phyloP scores from a whole-genome alignment of 1,140 invertebrate genomes.

The Drosophila carrolli region DNA sequence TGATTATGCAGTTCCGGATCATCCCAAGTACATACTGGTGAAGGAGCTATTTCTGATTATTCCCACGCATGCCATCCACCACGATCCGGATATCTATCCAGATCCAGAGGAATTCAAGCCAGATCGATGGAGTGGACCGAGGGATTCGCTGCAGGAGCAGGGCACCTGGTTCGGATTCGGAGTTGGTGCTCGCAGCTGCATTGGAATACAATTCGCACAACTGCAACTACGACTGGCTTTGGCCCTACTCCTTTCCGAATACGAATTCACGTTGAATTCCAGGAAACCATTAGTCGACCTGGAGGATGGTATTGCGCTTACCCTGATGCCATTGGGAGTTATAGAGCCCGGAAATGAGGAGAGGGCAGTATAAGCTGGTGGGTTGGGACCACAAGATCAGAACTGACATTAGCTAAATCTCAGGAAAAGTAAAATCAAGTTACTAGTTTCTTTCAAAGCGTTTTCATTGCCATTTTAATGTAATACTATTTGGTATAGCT shows the following conservation, averaged over 20 bases:
- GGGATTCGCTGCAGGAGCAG: conserved; percentile 83
- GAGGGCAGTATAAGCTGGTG: conserved; percentile 39
- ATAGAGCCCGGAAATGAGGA: conserved; percentile 68
- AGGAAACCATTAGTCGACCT: conserved; percentile 61
- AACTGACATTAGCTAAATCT: conserved; percentile 6
- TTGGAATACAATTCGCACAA: conserved; percentile 88
- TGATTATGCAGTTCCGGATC: conserved; percentile 84
- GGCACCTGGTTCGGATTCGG: conserved; percentile 88
- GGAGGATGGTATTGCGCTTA: conserved; percentile 71
- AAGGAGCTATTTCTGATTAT: conserved; percentile 79
- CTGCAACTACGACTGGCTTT: conserved; percentile 87
- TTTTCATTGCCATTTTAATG: too few relatives aligned
- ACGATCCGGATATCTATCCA: conserved; percentile 85
- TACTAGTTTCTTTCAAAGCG: neutral
- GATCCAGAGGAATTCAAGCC: conserved; percentile 89
- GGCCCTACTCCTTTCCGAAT: conserved; percentile 77
- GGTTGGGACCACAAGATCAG: neutral
- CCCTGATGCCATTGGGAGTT: conserved; percentile 63
- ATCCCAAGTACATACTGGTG: conserved; percentile 83
- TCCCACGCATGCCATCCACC: conserved; percentile 84
- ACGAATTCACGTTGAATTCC: conserved; percentile 67
- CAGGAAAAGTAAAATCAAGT: neutral
- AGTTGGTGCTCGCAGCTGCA: conserved; percentile 76
- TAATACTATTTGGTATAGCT: too few relatives aligned
- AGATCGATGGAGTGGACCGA: conserved; percentile 87